A percentile compares a stretch with the other conserved stretches of the same genome.
phyloP scores from a whole-genome alignment of 2,113 vertebrate genomes.

The Oryzias javanicus region DNA sequence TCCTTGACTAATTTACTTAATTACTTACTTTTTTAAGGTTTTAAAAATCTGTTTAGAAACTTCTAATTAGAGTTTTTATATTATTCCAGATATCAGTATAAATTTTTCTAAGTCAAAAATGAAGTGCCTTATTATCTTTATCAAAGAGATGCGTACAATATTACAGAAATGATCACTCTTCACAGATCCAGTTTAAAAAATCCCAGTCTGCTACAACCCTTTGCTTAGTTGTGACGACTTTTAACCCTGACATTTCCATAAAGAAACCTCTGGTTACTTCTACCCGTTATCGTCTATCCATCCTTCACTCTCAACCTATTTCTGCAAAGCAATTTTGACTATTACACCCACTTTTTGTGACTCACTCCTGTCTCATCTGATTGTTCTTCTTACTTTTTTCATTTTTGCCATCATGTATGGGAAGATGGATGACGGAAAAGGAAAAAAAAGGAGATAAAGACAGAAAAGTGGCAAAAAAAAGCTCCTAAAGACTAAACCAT shows the following conservation, averaged over 20 bases:
- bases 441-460: background rate
- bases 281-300: constrained; percentile 43
- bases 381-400: constrained; percentile 22
- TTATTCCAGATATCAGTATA: no score
- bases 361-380: constrained; percentile 36
- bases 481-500: background rate
- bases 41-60: no score
- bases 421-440: constrained; percentile 28
- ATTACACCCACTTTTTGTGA: constrained; percentile 52
- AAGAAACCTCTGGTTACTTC: constrained; percentile 20
- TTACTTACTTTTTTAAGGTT: no score
- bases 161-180: no score
- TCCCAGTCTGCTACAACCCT: no score
- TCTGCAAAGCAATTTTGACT: constrained; percentile 48
- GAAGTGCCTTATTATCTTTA: no score
- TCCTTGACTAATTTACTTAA: no score
- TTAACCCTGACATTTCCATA: constrained; percentile 18
- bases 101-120: no score
- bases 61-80: no score
- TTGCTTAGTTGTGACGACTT: background rate
- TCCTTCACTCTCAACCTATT: constrained; percentile 46
- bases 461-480: constrained; percentile 3
- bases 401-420: constrained; percentile 17
- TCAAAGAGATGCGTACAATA: no score
- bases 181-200: no score